A percentile compares a stretch with the other conserved stretches of the same genome.
Conservation (phyloP, 2,113 vertebrate genomes). For the Hippocampus comes region DNA sequence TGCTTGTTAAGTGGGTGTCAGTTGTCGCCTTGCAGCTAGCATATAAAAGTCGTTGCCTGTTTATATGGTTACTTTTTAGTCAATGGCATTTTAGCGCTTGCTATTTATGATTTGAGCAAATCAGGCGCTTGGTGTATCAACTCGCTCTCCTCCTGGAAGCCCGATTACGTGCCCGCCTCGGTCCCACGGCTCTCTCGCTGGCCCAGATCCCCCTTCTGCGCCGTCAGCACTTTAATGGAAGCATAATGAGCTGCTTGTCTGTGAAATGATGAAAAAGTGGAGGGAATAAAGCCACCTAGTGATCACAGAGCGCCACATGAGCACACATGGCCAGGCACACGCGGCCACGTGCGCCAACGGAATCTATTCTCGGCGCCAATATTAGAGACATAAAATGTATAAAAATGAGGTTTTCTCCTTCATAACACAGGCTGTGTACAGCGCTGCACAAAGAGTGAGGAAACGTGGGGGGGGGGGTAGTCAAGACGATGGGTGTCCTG, state of each 20-base stretch:
- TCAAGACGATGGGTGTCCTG: not conserved
- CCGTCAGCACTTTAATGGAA: slow-evolving; percentile 54
- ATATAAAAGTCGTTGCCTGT: too few species aligned
- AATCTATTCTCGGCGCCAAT: not conserved
- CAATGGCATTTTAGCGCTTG: not conserved
- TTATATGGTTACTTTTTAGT: too few species aligned
- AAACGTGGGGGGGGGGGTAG: not conserved
- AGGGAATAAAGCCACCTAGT: slow-evolving; percentile 44
- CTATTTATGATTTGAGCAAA: not conserved
- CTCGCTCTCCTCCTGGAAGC: not conserved
- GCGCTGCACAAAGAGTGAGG: slow-evolving; percentile 16
- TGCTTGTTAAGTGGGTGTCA: too few species aligned
- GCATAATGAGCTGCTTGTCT: slow-evolving; percentile 58
- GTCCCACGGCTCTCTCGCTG: slow-evolving; percentile 14
- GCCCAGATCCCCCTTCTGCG: slow-evolving; percentile 23
- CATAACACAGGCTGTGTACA: slow-evolving; percentile 29
- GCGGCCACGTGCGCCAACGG: not conserved
- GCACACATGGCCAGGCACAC: slow-evolving; percentile 7
- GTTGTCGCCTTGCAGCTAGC: too few species aligned
- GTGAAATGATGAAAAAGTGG: slow-evolving; percentile 39
- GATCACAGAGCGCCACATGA: slow-evolving; percentile 37
- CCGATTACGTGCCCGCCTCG: slow-evolving; percentile 19
- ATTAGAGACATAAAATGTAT: slow-evolving; percentile 1
- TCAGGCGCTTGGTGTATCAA: not conserved
- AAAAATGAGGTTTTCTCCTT: slow-evolving; percentile 36